phyloP scores from a whole-genome alignment of 2,113 vertebrate genomes.

The Sorex fumeus region DNA sequence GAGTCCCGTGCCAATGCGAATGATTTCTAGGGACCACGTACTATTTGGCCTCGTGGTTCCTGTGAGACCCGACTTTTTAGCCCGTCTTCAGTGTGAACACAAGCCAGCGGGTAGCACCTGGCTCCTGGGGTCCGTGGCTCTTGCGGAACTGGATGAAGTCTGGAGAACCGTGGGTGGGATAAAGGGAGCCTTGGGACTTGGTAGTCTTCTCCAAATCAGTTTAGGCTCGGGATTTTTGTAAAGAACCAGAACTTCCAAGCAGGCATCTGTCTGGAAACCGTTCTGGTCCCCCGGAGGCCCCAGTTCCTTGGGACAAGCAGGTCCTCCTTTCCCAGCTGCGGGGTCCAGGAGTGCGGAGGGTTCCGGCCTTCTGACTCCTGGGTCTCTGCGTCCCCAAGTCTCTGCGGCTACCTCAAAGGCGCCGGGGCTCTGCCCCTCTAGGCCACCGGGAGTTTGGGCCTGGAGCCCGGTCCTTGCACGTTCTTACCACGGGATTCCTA shows the following conservation, averaged over 20 bases:
- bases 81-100: neutral
- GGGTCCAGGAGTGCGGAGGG: neutral
- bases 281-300: neutral
- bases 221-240: neutral
- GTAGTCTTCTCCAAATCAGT: neutral
- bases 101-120: neutral
- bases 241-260: neutral
- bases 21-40: neutral
- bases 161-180: neutral
- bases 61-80: neutral
- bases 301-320: neutral
- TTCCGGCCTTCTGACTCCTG: neutral
- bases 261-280: constrained; percentile 15
- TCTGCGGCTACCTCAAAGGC: accelerated
- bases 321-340: neutral
- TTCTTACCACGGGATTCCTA: neutral
- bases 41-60: neutral
- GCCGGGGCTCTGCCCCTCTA: neutral
- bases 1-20: too few relatives aligned
- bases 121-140: neutral
- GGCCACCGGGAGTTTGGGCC: neutral
- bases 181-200: neutral
- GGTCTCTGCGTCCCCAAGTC: neutral
- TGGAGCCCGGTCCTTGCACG: neutral
- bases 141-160: neutral